phyloP scores from a whole-genome alignment of 2,888 invertebrate species.

The Meteorus colon region DNA sequence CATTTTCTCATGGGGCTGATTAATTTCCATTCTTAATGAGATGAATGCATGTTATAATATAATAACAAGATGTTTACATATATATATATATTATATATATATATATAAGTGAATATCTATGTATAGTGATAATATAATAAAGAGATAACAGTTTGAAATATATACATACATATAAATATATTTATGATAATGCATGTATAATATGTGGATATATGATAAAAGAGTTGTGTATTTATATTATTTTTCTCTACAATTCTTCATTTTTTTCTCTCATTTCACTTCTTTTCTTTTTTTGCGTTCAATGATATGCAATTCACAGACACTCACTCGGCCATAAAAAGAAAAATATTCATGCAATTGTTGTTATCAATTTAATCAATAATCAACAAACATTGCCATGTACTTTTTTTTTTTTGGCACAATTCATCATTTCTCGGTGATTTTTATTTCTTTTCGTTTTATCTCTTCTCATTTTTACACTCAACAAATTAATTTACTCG shows the following conservation, averaged over 20 bases:
- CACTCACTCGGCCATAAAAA: too few species aligned
- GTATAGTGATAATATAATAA: background rate
- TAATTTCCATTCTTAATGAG: background rate
- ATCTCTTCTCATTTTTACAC: too few species aligned
- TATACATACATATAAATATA: background rate
- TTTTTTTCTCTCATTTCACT: background rate
- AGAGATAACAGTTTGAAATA: background rate
- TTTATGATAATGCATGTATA: background rate
- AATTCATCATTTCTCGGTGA: too few species aligned
- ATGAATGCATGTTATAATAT: background rate
- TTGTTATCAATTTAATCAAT: too few species aligned
- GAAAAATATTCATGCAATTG: too few species aligned
- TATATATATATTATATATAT: background rate
- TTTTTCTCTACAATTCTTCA: background rate
- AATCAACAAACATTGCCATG: too few species aligned
- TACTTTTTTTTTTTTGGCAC: too few species aligned
- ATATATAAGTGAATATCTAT: background rate
- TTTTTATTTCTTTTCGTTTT: too few species aligned
- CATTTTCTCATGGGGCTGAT: too few species aligned
- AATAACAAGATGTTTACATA: background rate
- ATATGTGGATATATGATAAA: background rate
- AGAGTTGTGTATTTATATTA: background rate
- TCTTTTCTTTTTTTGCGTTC: background rate
- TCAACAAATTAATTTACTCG: too few species aligned
- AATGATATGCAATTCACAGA: background rate